Conservation (phyloP, 1,140 invertebrate species). For the Penaeus japonicus region DNA sequence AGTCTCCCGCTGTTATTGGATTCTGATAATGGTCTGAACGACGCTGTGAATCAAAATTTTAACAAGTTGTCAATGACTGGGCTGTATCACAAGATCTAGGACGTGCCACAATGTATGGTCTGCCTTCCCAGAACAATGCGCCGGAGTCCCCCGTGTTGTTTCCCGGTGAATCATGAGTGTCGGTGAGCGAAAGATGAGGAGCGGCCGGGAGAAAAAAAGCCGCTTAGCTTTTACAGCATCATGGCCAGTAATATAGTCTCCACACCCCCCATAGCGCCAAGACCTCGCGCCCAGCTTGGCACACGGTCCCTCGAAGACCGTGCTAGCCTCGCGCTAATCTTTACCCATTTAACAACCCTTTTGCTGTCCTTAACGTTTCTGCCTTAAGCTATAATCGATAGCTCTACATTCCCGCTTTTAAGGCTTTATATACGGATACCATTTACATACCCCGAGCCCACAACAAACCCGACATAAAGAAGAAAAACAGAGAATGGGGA, state of each 20-base stretch:
- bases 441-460: too few relatives aligned
- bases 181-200: slow-evolving; percentile 20
- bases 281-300: slow-evolving; percentile 16
- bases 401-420: too few relatives aligned
- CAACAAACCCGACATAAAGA: too few relatives aligned
- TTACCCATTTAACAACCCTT: too few relatives aligned
- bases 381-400: too few relatives aligned
- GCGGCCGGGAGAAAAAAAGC: slow-evolving; percentile 25
- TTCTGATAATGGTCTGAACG: slow-evolving; percentile 54
- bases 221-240: slow-evolving; percentile 51
- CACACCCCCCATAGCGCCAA: slow-evolving; percentile 36
- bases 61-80: slow-evolving; percentile 58
- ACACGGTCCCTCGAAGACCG: slow-evolving; percentile 6
- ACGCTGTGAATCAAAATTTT: slow-evolving; percentile 57
- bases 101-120: slow-evolving; percentile 29
- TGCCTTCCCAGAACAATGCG: slow-evolving; percentile 1
- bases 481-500: too few relatives aligned
- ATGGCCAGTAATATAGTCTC: slow-evolving; percentile 52
- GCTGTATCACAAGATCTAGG: slow-evolving; percentile 44
- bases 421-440: too few relatives aligned
- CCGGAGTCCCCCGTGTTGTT: not conserved
- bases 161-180: not conserved
- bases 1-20: slow-evolving; percentile 45
- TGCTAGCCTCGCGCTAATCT: not conserved
- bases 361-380: too few relatives aligned